These are phyloP conservation scores for Chiridota heheva DNA, from an alignment of 35 echinoderm and acorn worm genomes.

Conservation along the genomic window DNA sequence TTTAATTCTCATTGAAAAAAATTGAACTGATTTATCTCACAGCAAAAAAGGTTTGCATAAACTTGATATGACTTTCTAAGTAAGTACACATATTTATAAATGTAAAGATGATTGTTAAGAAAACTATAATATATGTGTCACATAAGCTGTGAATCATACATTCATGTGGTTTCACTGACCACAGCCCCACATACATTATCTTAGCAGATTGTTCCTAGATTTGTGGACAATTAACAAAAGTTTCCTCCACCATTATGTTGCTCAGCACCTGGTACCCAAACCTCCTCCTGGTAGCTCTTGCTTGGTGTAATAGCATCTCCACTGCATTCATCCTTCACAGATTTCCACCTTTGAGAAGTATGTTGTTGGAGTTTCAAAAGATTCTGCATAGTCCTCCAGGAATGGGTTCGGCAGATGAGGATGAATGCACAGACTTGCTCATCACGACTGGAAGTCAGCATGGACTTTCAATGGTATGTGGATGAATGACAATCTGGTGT, in stretches of 20 bases:
- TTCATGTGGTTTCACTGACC: not conserved
- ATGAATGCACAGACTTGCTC: constrained; percentile 20
- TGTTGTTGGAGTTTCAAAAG: constrained; percentile 18
- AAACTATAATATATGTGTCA: too few relatives aligned
- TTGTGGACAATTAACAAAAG: too few relatives aligned
- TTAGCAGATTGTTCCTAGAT: not conserved
- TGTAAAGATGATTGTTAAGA: too few relatives aligned
- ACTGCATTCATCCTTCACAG: constrained; percentile 9
- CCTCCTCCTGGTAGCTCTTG: not conserved
- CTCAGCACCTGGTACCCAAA: not conserved
- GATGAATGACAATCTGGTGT: not conserved
- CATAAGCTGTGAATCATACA: too few relatives aligned
- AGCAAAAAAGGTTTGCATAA: too few relatives aligned
- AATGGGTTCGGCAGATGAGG: not conserved
- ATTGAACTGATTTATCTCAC: too few relatives aligned
- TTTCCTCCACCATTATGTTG: too few relatives aligned
- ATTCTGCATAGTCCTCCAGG: constrained; percentile 39
- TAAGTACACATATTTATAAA: too few relatives aligned
- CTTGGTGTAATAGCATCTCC: not conserved
- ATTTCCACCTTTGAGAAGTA: constrained; percentile 12
- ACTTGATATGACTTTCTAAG: too few relatives aligned
- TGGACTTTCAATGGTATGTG: constrained; percentile 52
- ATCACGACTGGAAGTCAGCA: constrained; percentile 55
- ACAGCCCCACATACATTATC: not conserved
- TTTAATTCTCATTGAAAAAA: too few relatives aligned